Percentiles rank a stretch among this genome's conserved stretches.
phyloP scores from a whole-genome alignment of 2,888 invertebrate genomes.

The Perizoma affinitatum region DNA sequence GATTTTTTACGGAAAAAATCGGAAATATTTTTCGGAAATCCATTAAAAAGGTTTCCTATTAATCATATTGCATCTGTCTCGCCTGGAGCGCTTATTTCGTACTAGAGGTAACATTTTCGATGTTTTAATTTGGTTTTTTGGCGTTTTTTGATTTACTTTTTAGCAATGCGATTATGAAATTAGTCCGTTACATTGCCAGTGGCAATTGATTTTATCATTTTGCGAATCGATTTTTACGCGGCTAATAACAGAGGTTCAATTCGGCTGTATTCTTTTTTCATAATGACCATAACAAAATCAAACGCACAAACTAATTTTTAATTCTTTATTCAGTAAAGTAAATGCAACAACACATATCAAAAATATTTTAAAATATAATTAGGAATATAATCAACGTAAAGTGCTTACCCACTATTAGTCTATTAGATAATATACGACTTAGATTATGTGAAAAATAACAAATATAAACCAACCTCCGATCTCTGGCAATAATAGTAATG shows the following conservation, averaged over 20 bases:
- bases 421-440: no score
- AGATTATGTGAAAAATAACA: neutral
- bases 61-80: constrained; percentile 77
- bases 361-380: no score
- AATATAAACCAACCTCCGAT: constrained; percentile 7
- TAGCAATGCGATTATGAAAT: constrained; percentile 5
- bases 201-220: constrained; percentile 1
- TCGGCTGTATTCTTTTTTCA: no score
- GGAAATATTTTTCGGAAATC: constrained; percentile 74
- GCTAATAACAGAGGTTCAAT: no score
- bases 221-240: no score
- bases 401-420: no score
- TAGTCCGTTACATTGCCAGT: constrained; percentile 8
- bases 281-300: no score
- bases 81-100: constrained; percentile 57
- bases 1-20: constrained; percentile 66
- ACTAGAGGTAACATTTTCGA: constrained; percentile 24
- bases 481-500: neutral
- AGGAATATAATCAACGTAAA: no score
- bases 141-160: constrained; percentile 32
- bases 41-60: constrained; percentile 74
- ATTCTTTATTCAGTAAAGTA: no score
- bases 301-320: no score
- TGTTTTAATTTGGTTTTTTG: constrained; percentile 43
- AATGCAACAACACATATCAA: no score